Percentiles rank a stretch among this genome's conserved stretches.
These are phyloP conservation scores for Buathra laborator DNA, from an alignment of 2,888 invertebrate genomes.

Conservation along the genomic window DNA sequence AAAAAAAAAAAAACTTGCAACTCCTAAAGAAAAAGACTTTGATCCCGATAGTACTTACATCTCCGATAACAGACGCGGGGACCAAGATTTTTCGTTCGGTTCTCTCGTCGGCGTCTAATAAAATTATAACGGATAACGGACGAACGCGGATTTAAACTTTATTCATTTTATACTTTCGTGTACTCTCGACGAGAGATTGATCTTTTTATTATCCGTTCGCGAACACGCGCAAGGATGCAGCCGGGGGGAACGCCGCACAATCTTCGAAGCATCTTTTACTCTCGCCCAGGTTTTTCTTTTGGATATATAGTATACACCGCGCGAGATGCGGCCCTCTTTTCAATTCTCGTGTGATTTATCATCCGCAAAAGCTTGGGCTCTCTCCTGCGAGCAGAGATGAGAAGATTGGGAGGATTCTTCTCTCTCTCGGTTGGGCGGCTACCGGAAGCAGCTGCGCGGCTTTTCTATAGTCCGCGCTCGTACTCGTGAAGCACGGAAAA, in stretches of 20 bases:
- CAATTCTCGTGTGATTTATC: slow-evolving; percentile 27
- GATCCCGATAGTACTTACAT: slow-evolving; percentile 14
- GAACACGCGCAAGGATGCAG: background rate
- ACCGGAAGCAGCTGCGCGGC: background rate
- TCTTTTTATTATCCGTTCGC: slow-evolving; percentile 32
- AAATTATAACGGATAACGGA: background rate
- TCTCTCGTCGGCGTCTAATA: background rate
- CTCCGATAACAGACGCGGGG: slow-evolving; percentile 1
- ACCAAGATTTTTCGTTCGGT: background rate
- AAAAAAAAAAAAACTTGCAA: background rate
- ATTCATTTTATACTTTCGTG: slow-evolving; percentile 29
- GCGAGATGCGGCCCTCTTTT: slow-evolving; percentile 16
- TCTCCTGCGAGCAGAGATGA: background rate
- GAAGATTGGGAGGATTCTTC: background rate
- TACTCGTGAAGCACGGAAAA: background rate
- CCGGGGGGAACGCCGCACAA: background rate
- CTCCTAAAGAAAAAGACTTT: background rate
- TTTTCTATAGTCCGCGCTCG: background rate
- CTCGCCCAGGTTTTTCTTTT: background rate
- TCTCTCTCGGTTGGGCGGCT: no score
- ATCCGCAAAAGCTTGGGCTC: slow-evolving; percentile 11
- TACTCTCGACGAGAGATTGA: slow-evolving; percentile 15
- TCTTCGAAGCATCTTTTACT: slow-evolving; percentile 20
- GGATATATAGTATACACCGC: background rate
- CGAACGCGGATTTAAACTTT: slow-evolving; percentile 36